Evolutionary conservation across 2,113 vertebrate genomes (phyloP), one percentile per base, ranked within the genome.

Genomic region (Rafetus swinhoei): DNA sequence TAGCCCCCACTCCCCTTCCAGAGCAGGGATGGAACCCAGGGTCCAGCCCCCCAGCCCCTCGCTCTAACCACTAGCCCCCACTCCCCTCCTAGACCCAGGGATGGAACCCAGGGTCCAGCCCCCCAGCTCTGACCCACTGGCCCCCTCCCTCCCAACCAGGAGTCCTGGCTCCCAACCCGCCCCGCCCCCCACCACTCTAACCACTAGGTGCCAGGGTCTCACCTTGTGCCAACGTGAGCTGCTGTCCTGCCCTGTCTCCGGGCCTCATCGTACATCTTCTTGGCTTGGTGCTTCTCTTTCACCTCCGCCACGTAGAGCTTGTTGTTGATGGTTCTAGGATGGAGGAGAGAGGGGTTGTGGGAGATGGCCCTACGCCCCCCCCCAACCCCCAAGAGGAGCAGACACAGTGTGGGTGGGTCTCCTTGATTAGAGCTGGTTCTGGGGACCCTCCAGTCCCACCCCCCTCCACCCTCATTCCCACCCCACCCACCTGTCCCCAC

Each of bases 181-280:
- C n/a, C n/a, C n/a, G n/a, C n/a, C 53, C 9, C 9, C 53, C 53
- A 5, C 72, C 72, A 7, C 72, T 76, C 32, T 76, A 76, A 5
- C 22, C 39, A 76, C 76, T 69, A 57, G 50, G 21, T 88, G 60
- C 35, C 56, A n/a, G 39, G 54, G 4, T 18, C 95, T 96, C 93
- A 97, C 98, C 98, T 99, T 87, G 98, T 98, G n/a, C 98, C 98
- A 27, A 99, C 97, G 22, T 98, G 98, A 93, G 98, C 98, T 18
- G 98, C 98, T n/a, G 97, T 98, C 96, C 98, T 98, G 79, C 98
- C 98, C 85, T 98, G 98, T 87, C 97, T 97, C 95, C 98, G 98
- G 39, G 98, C 98, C 59, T 97, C 97, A 15, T 99, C 98, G 50
- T 98, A 98, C n/a, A 99, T 98, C 98, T 98, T 99, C 98, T 98